Evolutionary conservation across 2,888 invertebrate species (phyloP), one percentile per base, ranked within the genome.

Genomic region (Tinea pellionella): DNA sequence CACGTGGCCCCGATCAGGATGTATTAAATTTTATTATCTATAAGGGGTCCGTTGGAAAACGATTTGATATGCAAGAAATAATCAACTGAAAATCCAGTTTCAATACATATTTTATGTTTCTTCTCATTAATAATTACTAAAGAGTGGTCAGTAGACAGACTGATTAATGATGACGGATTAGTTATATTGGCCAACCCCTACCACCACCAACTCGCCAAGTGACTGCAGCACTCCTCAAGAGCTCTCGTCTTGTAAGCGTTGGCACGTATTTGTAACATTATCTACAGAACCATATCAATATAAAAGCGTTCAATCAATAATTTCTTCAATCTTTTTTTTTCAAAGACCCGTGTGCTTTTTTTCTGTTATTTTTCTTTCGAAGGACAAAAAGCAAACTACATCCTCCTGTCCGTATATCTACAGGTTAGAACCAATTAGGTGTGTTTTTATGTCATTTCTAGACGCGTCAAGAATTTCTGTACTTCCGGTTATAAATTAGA

Each of bases 1-100:
- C 55, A 55, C 55, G 55, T 55, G 55, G 55, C 55, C 18, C 24
- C 55, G 9, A 18, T 55, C 55, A 29, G 55, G 24, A 55, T 55
- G 55, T 55, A 55, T 55, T 13, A 16, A 47, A n/a, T 37, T 37
- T 13, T 47, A 47, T 55, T n/a, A 16, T 29, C n/a, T 24, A 55
- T 24, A 19, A 55, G 55, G 55, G 55, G 6, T 51, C 16, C 15
- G 6, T 51, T 13, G 18, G 15, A 2, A 41, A 8, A n/a, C 41
- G n/a, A n/a, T n/a, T n/a, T n/a, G n/a, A n/a, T n/a, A n/a, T n/a
- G n/a, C n/a, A n/a, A n/a, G n/a, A n/a, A n/a, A n/a, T n/a, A n/a
- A n/a, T n/a, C n/a, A n/a, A n/a, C n/a, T n/a, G n/a, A n/a, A n/a
- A n/a, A n/a, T n/a, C n/a, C n/a, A n/a, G n/a, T n/a, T n/a, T n/a